phyloP scores from a whole-genome alignment of 2,113 vertebrate genomes.

The Pomatorhinus ruficollis region DNA sequence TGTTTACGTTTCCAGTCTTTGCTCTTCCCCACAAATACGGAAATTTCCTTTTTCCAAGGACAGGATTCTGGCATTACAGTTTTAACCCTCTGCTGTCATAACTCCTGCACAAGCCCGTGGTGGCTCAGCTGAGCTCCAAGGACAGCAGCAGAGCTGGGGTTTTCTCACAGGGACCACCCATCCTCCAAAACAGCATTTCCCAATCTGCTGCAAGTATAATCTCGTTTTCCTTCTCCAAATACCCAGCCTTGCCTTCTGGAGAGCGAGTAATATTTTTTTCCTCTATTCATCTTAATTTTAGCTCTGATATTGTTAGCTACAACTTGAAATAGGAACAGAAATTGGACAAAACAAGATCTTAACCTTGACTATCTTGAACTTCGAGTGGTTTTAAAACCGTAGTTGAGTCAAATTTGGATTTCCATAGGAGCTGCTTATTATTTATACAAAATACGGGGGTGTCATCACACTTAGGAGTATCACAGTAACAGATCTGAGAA shows the following conservation, averaged over 20 bases:
- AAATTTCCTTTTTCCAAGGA: neutral
- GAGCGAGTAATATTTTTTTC: neutral
- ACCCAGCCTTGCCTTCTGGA: neutral
- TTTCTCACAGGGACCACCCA: neutral
- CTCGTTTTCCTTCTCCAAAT: neutral
- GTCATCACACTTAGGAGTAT: neutral
- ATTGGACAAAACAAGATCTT: neutral
- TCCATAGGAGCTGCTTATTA: neutral
- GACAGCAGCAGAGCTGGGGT: neutral
- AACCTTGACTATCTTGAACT: neutral
- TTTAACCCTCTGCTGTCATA: neutral
- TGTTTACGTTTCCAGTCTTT: neutral
- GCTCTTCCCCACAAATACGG: neutral
- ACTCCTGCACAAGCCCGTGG: accelerated
- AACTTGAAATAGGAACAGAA: neutral
- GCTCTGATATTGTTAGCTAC: neutral
- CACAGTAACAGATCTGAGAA: neutral
- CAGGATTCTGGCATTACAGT: accelerated
- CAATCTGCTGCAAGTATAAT: neutral
- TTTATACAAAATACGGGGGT: neutral
- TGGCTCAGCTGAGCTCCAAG: neutral
- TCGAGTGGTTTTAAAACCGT: neutral
- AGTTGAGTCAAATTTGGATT: neutral
- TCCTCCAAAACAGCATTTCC: neutral
- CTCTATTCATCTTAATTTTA: neutral